phyloP scores from a whole-genome alignment of 2,113 vertebrate species.

The Acanthisitta chloris region DNA sequence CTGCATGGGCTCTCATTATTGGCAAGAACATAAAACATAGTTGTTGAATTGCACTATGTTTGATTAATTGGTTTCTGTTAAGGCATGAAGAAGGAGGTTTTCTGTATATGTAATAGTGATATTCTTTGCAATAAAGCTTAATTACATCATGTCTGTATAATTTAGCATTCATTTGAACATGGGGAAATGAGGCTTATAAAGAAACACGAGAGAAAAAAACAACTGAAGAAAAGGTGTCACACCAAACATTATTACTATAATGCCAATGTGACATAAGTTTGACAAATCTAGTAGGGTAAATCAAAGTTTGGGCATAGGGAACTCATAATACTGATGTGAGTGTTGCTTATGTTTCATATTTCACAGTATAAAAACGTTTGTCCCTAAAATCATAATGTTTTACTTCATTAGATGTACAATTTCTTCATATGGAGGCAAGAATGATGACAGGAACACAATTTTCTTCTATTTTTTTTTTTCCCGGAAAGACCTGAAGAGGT shows the following conservation, averaged over 20 bases:
- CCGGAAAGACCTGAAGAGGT: neutral
- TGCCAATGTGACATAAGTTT: neutral
- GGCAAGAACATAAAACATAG: neutral
- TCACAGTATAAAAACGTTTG: neutral
- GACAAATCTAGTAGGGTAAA: neutral
- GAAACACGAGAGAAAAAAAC: neutral
- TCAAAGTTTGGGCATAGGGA: neutral
- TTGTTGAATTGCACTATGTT: neutral
- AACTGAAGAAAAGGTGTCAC: neutral
- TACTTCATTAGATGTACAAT: neutral
- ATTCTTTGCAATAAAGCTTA: slow-evolving; percentile 18
- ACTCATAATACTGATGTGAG: neutral
- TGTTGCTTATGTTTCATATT: neutral
- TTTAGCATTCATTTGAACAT: slow-evolving; percentile 26
- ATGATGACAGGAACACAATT: neutral
- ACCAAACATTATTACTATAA: neutral
- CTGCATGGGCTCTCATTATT: neutral
- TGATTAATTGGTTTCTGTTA: slow-evolving; percentile 42
- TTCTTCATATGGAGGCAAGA: neutral
- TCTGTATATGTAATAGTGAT: slow-evolving; percentile 28
- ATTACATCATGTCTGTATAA: neutral
- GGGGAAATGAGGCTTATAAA: neutral
- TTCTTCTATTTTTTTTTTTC: neutral
- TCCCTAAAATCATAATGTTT: neutral
- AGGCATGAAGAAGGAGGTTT: slow-evolving; percentile 15